Base-by-base conservation (phyloP, 2,797 vertebrate genomes). In the Micropoecilia bifurca region DNA sequence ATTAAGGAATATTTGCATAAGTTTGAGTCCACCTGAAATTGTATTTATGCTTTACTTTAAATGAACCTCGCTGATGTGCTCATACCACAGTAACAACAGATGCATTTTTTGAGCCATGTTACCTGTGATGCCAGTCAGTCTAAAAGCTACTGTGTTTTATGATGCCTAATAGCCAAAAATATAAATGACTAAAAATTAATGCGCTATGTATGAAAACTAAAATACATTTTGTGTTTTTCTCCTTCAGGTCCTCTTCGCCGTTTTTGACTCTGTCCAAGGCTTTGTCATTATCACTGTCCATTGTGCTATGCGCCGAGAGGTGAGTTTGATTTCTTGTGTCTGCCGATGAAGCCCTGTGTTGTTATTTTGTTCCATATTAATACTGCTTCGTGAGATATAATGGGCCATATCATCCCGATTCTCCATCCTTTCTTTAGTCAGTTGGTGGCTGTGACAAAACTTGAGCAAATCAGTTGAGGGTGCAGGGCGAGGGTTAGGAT, bases 211-310 rank as follows among this genome's bases (percentile, higher is more conserved):
- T 14, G 53, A 33, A 39, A 28, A 22, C 43, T 78, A 59, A 85
- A 28, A 57, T 25, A 0, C 10, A 33, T 14, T 30, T 33, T 82
- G 1, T 30, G 16, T 73, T 74, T 41, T 6, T 86, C 94, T 96
- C 91, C 96, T 96, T 88, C 96, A 99, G 97, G 94, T 96, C 85
- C 96, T 99, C 77, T 99, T 99, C n/a, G 98, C 98, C 0, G 97
- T 99, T 92, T 99, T 99, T 89, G 98, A 99, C 95, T 99, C 98
- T 0, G 96, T 98, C 12, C 98, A 99, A 90, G 98, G 98, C 84
- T 98, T 98, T 57, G 98, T 99, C 94, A 98, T 99, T 96, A 98
- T 99, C 84, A 98, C 97, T 0, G 97, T 99, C 33, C 98, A 99
- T 91, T 98, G 98, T 81, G 98, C 98, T 76, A 97, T 99, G 95